Conservation (phyloP, 2,888 invertebrate species). For the Tanytarsus gracilentus region DNA sequence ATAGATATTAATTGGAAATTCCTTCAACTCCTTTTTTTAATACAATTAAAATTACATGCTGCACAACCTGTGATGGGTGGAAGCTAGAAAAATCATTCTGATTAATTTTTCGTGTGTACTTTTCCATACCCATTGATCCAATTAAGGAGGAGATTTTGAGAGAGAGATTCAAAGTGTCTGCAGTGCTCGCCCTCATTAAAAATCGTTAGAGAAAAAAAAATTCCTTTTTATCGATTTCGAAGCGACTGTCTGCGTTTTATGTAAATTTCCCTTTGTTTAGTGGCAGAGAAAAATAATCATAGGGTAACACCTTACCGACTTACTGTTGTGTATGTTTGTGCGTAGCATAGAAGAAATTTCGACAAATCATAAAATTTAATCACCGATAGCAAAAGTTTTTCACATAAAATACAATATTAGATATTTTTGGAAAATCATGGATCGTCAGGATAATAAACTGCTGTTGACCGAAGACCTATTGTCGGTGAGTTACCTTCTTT, state of each 20-base stretch:
- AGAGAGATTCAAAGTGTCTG: not conserved
- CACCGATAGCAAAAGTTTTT: conserved; percentile 5
- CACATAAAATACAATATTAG: not conserved
- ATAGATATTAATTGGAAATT: conserved; percentile 9
- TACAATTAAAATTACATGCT: not conserved
- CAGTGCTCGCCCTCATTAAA: conserved; percentile 16
- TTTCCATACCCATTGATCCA: conserved; percentile 11
- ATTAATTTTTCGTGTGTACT: not conserved
- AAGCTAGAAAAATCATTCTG: conserved; percentile 11
- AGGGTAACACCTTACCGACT: conserved; percentile 13
- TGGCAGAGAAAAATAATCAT: conserved; percentile 5
- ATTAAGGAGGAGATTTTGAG: conserved; percentile 9
- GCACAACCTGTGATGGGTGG: not conserved
- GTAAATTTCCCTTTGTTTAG: conserved; percentile 18
- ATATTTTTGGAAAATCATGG: conserved; percentile 12
- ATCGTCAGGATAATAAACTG: conserved; percentile 27
- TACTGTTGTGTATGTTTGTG: not conserved
- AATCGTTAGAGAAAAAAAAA: conserved; percentile 25
- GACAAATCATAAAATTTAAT: conserved; percentile 28
- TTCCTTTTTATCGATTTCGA: not conserved
- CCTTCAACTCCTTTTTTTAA: not conserved
- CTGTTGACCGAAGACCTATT: conserved; percentile 26
- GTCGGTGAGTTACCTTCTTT: conserved; percentile 17
- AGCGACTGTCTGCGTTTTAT: conserved; percentile 14
- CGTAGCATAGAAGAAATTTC: not conserved